Base-by-base conservation (phyloP, 2,797 vertebrate genomes). In the Moxostoma hubbsi region DNA sequence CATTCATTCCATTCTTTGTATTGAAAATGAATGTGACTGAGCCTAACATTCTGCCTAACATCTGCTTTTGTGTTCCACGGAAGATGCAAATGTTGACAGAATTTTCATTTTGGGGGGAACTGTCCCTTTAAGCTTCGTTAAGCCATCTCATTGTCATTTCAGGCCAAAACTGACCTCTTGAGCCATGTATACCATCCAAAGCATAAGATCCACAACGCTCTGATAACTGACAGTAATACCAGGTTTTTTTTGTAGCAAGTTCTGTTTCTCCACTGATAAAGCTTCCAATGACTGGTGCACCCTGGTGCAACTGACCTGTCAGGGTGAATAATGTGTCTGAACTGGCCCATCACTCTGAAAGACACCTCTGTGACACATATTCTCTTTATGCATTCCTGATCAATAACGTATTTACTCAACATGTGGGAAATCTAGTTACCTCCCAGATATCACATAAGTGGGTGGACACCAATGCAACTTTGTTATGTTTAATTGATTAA, bases 281-380 rank as follows among this genome's bases (percentile, higher is more conserved):
- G 46, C 63, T 59, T 68, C 64, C 54, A n/a, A 12, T 59, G 58
- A 2, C 16, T 9, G 58, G 58, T 18, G 18, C 58, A 24, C 24
- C 18, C 58, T 9, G 16, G 10, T 59, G 9, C 13, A 65, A 61
- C 55, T 79, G 64, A 64, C 68, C 50, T 81, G 84, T 81, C 81
- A 73, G 53, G 70, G 58, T 73, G 82, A 85, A 73, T 66, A 80
- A 85, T 77, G 77, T 16, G 81, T 53, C 53, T 45, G 82, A 77
- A 59, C 55, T 63, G 74, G 66, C 62, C 63, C 79, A 81, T 82
- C 61, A 16, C 66, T 85, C 78, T 84, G 57, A 80, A 75, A 73
- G 69, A 74, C 51, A 36, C 70, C 54, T 45, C 62, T 50, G 24
- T 61, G 75, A 69, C 65, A 77, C 18, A 46, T 69, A 77, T 77